A percentile compares a stretch with the other conserved stretches of the same genome.
Evolutionary conservation across 1,140 invertebrate genomes (phyloP).

Genomic region (Bradysia coprophila): DNA sequence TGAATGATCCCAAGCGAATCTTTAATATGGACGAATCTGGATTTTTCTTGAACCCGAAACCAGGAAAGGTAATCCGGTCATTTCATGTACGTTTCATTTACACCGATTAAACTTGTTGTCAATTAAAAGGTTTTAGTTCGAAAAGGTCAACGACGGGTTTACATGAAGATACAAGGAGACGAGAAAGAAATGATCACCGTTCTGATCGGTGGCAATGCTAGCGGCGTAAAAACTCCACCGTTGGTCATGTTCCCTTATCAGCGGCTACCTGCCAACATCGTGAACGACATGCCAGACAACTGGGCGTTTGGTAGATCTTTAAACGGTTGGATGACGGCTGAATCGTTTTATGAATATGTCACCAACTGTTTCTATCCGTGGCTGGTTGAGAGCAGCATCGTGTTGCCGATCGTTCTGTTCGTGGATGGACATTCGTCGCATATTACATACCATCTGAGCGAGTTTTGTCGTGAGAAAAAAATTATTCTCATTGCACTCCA

Average conservation of each 20-base stretch:
- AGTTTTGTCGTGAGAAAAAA: conserved; percentile 20
- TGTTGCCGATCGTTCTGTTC: conserved; percentile 19
- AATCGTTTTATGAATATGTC: conserved; percentile 25
- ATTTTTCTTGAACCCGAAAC: not conserved
- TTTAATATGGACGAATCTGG: not conserved
- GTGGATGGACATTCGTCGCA: conserved; percentile 24
- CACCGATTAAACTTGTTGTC: no score
- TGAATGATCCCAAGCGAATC: not conserved
- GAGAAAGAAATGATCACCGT: not conserved
- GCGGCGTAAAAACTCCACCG: not conserved
- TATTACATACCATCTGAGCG: conserved; percentile 13
- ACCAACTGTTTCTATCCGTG: conserved; percentile 14
- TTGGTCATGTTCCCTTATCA: not conserved
- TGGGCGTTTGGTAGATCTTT: conserved; percentile 18
- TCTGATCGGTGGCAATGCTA: not conserved
- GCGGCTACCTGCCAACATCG: no score
- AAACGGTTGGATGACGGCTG: conserved; percentile 22
- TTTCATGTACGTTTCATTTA: no score
- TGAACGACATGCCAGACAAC: no score
- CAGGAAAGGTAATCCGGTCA: no score
- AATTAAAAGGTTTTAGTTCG: not conserved
- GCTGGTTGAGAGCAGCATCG: conserved; percentile 11
- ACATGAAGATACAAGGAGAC: not conserved
- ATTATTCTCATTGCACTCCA: conserved; percentile 21
- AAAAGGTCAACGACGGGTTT: not conserved